Evolutionary conservation across 2,888 invertebrate genomes (phyloP), one percentile per base, ranked within the genome.

Genomic region (Protonemura montana): DNA sequence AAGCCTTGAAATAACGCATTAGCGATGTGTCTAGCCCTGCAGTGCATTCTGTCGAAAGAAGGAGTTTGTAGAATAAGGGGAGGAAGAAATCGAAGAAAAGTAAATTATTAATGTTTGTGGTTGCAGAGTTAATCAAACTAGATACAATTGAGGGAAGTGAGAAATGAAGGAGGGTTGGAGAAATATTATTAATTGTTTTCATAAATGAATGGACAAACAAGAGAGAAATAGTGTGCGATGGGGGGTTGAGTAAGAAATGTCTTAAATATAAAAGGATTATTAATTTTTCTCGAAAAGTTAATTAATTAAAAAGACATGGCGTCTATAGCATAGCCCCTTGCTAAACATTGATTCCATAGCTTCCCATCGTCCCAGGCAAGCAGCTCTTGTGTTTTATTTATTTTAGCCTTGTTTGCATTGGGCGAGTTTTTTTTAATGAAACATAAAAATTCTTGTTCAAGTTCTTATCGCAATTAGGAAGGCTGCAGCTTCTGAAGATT

Each of bases 151-250:
- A 76, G 59, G 84, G 84, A 84, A 59, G 59, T 84, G 84, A 59
- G 84, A 84, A 84, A 76, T 59, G 59, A 2, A 13, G 59, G 84
- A 84, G 84, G 84, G 59, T 16, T 27, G 59, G 84, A 84, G 85
- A 87, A 87, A 87, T 87, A 86, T 87, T 87, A 87, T 87, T 87
- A 87, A 87, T 87, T 87, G 86, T 86, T 84, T 84, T 84, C 84
- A 84, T 59, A 86, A 87, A 86, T 30, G 87, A 87, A 87, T 87
- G 87, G 85, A 87, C 87, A 87, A 84, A 59, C 59, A 59, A 59
- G 59, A 2, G 21, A 59, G 59, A 59, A 59, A 59, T 21, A 59
- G 59, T 3, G 21, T 59, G 83, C 76, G 82, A 59, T 59, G 76
- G 82, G 59, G n/a, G 85, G 27, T 21, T 59, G 59, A 41, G 85